These are phyloP conservation scores for Myopa testacea DNA, from an alignment of 2,888 invertebrate genomes.

Conservation along the genomic window DNA sequence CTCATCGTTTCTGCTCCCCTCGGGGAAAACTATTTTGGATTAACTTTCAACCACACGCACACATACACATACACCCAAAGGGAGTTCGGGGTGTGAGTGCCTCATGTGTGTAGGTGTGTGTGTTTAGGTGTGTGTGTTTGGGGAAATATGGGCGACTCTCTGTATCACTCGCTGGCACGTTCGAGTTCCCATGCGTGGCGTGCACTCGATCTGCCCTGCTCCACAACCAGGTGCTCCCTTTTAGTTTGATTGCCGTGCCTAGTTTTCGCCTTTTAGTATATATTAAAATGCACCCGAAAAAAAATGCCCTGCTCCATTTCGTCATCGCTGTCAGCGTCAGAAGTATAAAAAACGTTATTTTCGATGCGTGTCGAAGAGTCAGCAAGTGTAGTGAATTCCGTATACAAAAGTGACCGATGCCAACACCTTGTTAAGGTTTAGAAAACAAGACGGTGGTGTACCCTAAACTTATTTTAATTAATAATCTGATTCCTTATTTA, in stretches of 20 bases:
- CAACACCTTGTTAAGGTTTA: too few relatives aligned
- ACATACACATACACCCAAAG: constrained; percentile 14
- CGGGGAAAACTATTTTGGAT: constrained; percentile 39
- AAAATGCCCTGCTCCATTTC: too few relatives aligned
- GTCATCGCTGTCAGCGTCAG: too few relatives aligned
- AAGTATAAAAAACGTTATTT: too few relatives aligned
- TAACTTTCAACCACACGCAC: constrained; percentile 35
- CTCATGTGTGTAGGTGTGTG: not conserved
- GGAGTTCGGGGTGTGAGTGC: not conserved
- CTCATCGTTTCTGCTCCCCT: constrained; percentile 31
- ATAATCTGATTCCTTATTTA: too few relatives aligned
- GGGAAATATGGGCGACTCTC: not conserved
- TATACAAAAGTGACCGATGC: too few relatives aligned
- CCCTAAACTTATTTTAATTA: too few relatives aligned
- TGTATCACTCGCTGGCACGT: constrained; percentile 19
- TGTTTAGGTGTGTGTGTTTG: not conserved
- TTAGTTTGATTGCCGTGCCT: constrained; percentile 64
- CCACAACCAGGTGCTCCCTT: constrained; percentile 48
- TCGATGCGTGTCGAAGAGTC: too few relatives aligned
- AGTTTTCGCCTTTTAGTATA: constrained; percentile 51
- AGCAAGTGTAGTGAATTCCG: too few relatives aligned
- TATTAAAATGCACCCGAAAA: too few relatives aligned
- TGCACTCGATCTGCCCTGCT: constrained; percentile 2
- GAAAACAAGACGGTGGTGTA: too few relatives aligned
- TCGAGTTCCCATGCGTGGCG: constrained; percentile 13